Percentiles rank a stretch among this genome's conserved stretches.
These are phyloP conservation scores for Caerostris darwini DNA, from an alignment of 1,140 invertebrate genomes.

Conservation along the genomic window DNA sequence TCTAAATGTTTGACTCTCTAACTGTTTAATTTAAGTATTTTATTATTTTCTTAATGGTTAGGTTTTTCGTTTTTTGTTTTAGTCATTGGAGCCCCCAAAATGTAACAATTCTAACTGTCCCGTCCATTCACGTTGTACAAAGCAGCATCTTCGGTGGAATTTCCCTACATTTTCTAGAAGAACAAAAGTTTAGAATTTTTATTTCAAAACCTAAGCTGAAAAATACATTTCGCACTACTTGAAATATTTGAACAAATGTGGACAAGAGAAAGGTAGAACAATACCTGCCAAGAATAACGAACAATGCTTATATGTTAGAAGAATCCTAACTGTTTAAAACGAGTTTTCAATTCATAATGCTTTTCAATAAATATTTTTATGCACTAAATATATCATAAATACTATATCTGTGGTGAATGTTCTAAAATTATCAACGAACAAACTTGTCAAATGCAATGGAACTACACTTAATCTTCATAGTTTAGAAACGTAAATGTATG, in stretches of 20 bases:
- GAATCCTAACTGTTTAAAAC: neutral
- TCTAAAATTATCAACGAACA: constrained; percentile 15
- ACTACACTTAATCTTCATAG: too few species aligned
- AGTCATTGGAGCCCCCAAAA: neutral
- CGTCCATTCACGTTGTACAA: neutral
- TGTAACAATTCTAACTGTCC: neutral
- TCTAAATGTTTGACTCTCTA: too few species aligned
- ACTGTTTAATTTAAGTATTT: too few species aligned
- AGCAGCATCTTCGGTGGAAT: neutral
- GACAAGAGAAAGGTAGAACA: too few species aligned
- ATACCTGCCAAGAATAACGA: too few species aligned
- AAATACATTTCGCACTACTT: too few species aligned
- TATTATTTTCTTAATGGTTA: too few species aligned
- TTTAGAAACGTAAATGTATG: too few species aligned
- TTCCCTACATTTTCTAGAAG: neutral
- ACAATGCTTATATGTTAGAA: too few species aligned
- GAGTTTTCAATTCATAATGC: neutral
- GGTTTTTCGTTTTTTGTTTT: too few species aligned
- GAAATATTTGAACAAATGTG: too few species aligned
- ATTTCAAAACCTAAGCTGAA: neutral
- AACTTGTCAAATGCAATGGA: neutral
- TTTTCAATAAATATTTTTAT: neutral
- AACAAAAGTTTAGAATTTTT: neutral
- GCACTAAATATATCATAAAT: neutral
- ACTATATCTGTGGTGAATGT: neutral